Percentiles rank a stretch among this genome's conserved stretches.
phyloP scores from a whole-genome alignment of 2,797 vertebrate species.

The Xerus rutilus region DNA sequence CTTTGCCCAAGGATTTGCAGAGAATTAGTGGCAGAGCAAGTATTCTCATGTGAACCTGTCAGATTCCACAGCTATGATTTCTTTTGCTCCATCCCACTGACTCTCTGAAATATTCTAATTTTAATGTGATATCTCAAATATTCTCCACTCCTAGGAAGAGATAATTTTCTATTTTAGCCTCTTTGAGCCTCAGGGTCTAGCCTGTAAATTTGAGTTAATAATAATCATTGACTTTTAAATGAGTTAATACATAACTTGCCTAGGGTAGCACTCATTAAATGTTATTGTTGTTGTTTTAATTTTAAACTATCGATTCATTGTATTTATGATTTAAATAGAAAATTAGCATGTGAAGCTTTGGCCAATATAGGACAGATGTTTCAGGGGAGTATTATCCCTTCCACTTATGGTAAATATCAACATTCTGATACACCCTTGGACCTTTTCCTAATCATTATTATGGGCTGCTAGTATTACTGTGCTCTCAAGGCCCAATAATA shows the following conservation, averaged over 20 bases:
- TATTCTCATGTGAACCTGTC: neutral
- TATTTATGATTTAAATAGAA: constrained; percentile 52
- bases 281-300: constrained; percentile 41
- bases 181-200: neutral
- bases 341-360: neutral
- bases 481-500: neutral
- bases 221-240: constrained; percentile 67
- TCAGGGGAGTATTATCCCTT: neutral
- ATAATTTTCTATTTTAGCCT: constrained; percentile 55
- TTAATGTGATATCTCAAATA: constrained; percentile 2
- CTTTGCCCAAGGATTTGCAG: neutral
- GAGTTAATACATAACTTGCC: neutral
- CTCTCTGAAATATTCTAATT: constrained; percentile 51
- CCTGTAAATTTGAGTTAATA: constrained; percentile 46
- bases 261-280: neutral
- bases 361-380: neutral
- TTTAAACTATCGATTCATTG: constrained; percentile 38
- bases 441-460: neutral
- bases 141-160: neutral
- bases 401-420: neutral
- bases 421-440: neutral
- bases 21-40: neutral
- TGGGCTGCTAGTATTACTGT: neutral
- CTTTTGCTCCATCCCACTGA: neutral
- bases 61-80: neutral